Base-by-base conservation (phyloP, 2,113 vertebrate species). In the Dicaeum eximium region DNA sequence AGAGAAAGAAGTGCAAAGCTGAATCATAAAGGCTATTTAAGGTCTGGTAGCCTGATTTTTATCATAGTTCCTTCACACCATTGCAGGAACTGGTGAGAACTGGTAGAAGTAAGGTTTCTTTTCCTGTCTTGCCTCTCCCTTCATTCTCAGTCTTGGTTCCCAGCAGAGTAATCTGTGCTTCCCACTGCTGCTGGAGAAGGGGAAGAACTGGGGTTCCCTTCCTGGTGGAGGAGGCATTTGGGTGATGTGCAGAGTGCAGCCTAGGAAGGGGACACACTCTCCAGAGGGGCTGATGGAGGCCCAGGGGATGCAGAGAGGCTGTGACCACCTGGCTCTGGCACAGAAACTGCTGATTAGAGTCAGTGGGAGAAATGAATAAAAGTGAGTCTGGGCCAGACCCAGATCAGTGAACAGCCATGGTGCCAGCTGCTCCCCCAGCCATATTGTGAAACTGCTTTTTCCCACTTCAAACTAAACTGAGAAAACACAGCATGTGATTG, bases 181-280 rank as follows among this genome's bases (percentile, higher is more conserved):
- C 47, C 6, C 20, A 13, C 28, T 77, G 37, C n/a, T 86, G 71
- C 24, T 35, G 47, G 8, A 45, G 22, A 72, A 40, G 35, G 31
- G 24, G 7, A 42, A 10, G 11, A 24, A 3, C 1, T 42, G 6
- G 6, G 35, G 2, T 10, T 66, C 30, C 23, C 60, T 78, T 62
- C 6, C 33, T 1, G 0, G 0, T 7, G 31, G 9, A 24, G 45
- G 18, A 77, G 24, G 14, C 27, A 24, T 11, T 2, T 4, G 3
- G 7, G 5, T 0, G 1, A 60, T 5, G 25, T n/a, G 33, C 3
- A 6, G 44, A 22, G 11, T 0, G 3, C 48, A 56, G 33, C 48
- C 48, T 28, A 4, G 20, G 50, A 72, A 61, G 50, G 31, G 77
- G 12, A 8, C 3, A 42, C 0, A 3, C 23, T 15, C 1, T 2